Evolutionary conservation across 1,140 invertebrate genomes (phyloP), one percentile per base, ranked within the genome.

Genomic region (Saxidomus purpurata): DNA sequence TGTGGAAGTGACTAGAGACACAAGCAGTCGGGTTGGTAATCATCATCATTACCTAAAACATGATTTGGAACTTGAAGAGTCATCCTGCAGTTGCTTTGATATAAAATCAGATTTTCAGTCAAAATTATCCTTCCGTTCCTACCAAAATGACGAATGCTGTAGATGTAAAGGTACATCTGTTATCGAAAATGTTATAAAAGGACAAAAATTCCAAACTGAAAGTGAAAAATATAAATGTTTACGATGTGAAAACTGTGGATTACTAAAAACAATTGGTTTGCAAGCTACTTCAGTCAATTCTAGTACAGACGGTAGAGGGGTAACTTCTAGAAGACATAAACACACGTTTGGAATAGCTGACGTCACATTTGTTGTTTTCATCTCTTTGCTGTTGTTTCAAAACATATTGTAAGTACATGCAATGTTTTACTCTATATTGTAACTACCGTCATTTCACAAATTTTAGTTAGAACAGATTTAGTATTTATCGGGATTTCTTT

Each of bases 391-490:
- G 34, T 28, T 71, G 67, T 71, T n/a, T 40, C 67, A 71, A n/a
- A 71, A 40, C 67, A n/a, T 71, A 6, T 36, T 71, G 67, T 71
- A 71, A 71, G 67, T 71, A 71, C 34, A 9, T 31, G 28, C n/a
- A 28, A n/a, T n/a, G n/a, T n/a, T n/a, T n/a, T n/a, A n/a, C n/a
- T n/a, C n/a, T n/a, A n/a, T n/a, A n/a, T n/a, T n/a, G n/a, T n/a
- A n/a, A n/a, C n/a, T n/a, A n/a, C n/a, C n/a, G n/a, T n/a, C n/a
- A n/a, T n/a, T n/a, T n/a, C n/a, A n/a, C n/a, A n/a, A n/a, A n/a
- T n/a, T n/a, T n/a, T n/a, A n/a, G n/a, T n/a, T n/a, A n/a, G n/a
- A n/a, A n/a, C n/a, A n/a, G n/a, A n/a, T n/a, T n/a, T n/a, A n/a
- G n/a, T n/a, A n/a, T n/a, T n/a, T n/a, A n/a, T n/a, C n/a, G n/a